Evolutionary conservation across 2,797 vertebrate species (phyloP).

Genomic region (Podarcis lilfordi): DNA sequence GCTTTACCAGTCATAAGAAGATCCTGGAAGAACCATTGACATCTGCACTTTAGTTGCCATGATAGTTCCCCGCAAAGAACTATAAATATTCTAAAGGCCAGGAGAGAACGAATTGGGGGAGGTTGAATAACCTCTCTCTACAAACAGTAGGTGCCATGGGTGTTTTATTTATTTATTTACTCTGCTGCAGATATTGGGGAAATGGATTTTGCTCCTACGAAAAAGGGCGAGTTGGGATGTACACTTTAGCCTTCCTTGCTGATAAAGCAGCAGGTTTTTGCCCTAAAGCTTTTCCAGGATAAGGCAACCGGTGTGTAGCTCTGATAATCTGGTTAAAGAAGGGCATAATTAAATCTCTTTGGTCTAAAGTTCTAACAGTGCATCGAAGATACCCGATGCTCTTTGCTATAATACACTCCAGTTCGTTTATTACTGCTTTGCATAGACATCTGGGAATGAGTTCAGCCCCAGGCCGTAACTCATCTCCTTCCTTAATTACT

Average conservation of each 20-base stretch:
- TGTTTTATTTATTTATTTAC: neutral
- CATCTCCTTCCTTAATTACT: neutral
- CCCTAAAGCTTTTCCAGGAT: neutral
- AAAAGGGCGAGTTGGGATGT: neutral
- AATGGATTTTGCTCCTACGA: neutral
- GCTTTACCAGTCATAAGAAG: neutral
- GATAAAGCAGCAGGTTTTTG: neutral
- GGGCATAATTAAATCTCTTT: slow-evolving; percentile 60
- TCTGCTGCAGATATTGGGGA: neutral
- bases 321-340: slow-evolving; percentile 63
- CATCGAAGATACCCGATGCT: slow-evolving; percentile 51
- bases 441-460: slow-evolving; percentile 27
- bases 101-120: neutral
- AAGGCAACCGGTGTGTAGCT: slow-evolving; percentile 52
- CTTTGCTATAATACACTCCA: slow-evolving; percentile 31
- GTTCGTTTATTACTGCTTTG: slow-evolving; percentile 56
- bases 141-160: neutral
- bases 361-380: slow-evolving; percentile 47
- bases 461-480: slow-evolving; percentile 38
- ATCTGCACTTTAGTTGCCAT: neutral
- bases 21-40: neutral
- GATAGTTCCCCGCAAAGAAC: no score
- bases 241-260: slow-evolving; percentile 20
- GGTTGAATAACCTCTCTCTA: neutral
- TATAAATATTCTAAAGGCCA: no score